phyloP scores from a whole-genome alignment of 2,113 vertebrate genomes.

The Lampris megalopsis region DNA sequence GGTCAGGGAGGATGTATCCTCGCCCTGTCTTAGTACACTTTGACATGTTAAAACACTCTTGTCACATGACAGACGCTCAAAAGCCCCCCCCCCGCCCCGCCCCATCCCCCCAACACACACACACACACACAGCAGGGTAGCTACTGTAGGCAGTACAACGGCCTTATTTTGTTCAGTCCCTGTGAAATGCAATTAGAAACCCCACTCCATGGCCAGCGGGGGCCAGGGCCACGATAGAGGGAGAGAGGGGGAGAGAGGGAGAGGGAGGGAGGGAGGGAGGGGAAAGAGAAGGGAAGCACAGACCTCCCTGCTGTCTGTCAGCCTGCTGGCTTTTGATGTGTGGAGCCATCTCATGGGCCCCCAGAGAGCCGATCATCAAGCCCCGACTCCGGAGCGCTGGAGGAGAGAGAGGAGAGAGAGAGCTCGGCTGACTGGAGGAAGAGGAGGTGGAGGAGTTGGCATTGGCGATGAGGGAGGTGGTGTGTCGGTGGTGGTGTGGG shows the following conservation, averaged over 20 bases:
- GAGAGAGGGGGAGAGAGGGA: constrained; percentile 36
- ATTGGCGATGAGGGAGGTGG: constrained; percentile 64
- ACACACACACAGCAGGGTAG: constrained; percentile 41
- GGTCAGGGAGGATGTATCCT: constrained; percentile 41
- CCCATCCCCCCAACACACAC: background rate
- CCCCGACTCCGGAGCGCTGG: constrained; percentile 79
- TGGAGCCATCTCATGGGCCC: constrained; percentile 81
- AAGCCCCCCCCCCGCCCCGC: constrained; percentile 23
- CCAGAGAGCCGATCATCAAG: constrained; percentile 84
- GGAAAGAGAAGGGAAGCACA: constrained; percentile 10
- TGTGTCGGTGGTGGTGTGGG: constrained; percentile 60
- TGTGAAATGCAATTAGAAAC: constrained; percentile 85
- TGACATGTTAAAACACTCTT: constrained; percentile 70
- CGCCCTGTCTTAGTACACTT: constrained; percentile 44
- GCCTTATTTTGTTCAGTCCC: constrained; percentile 78
- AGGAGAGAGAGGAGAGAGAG: constrained; percentile 68
- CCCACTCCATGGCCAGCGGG: constrained; percentile 74
- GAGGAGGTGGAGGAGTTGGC: constrained; percentile 60
- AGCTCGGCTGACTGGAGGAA: constrained; percentile 64
- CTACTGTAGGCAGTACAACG: constrained; percentile 78
- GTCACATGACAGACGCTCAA: constrained; percentile 58
- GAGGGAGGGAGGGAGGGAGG: constrained; percentile 36
- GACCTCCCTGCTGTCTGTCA: constrained; percentile 83
- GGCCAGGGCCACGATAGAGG: constrained; percentile 66
- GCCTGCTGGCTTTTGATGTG: constrained; percentile 85